Evolutionary conservation across 2,797 vertebrate species (phyloP), one percentile per base, ranked within the genome.

Genomic region (Spondyliosoma cantharus): DNA sequence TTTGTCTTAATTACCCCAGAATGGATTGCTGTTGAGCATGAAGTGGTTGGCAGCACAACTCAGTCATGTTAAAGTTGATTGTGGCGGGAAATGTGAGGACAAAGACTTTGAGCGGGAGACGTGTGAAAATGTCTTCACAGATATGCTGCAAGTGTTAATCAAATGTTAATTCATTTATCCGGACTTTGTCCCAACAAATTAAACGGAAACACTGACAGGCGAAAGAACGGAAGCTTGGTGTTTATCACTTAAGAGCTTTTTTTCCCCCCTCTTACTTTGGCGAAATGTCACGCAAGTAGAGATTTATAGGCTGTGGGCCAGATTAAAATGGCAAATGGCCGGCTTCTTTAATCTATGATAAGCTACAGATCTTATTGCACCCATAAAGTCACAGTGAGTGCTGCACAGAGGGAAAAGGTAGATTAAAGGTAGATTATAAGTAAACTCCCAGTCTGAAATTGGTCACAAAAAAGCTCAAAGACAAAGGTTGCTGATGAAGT

Each of bases 1-100:
- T 90, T 81, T 83, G 81, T 91, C 80, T 84, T 84, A 86, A 87
- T 87, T 77, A 86, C 60, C 67, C 54, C 7, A n/a, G 65, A 84
- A 84, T 71, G 74, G 43, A 79, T 76, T 3, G 14, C 48, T 22
- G 54, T 42, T 62, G 61, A 50, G 54, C 22, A 59, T 29, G 14
- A 67, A 82, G 67, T 52, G 32, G 43, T 71, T 75, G 66, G 43
- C 58, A 24, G 49, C 7, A 43, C 42, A 50, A 58, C 69, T 71
- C 14, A 52, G 46, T 74, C 58, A 73, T 59, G 11, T 53, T 71
- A 32, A 58, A 62, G 50, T 22, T 68, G 52, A 65, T 62, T 46
- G 52, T 74, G 32, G 50, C 52, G 83, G 52, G 59, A 67, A 67
- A 77, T 53, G 54, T 62, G 19, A 37, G 17, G 32, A 73, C 20